Evolutionary conservation across 2,888 invertebrate species (phyloP), one percentile per base, ranked within the genome.

Genomic region (Cosmia trapezina): DNA sequence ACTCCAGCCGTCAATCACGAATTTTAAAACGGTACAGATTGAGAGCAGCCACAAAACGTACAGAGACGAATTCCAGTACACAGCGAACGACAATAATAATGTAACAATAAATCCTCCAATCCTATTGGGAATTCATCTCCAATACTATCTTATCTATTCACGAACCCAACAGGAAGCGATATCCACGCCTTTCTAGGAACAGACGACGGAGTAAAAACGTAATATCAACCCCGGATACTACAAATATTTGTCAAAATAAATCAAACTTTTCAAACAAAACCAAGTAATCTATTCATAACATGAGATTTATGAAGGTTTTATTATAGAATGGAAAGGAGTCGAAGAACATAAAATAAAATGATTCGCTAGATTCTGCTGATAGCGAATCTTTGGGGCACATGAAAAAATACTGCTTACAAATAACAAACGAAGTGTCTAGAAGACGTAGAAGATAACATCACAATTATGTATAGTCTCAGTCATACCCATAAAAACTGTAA

Each of bases 261-360:
- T 80, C 74, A 75, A 70, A 77, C 41, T 78, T 74, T 70, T 64
- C 37, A 62, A 77, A 63, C 57, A 71, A 65, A 69, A 65, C 22
- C 47, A 45, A 45, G 67, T 63, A 64, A 81, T 77, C 41, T 73
- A 74, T 78, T 76, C 70, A 68, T 71, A 71, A 73, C 73, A 78
- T 74, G 74, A 83, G 78, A 80, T 82, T 76, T 76, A 81, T 77
- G 65, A 73, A 73, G 76, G 76, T 81, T 85, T 84, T 83, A 87
- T 76, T 81, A 83, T 73, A 66, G 67, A 77, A 75, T 62, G 64
- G 69, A 85, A 80, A 76, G 71, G 73, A 81, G 57, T 71, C 53
- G 56, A 71, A 72, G 73, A 83, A 72, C 68, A 84, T 83, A 86
- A 85, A 85, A 84, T 69, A 76, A 81, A 83, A 83, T 69, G 63